phyloP scores from a whole-genome alignment of 2,797 vertebrate genomes.

The Ciconia nigra region DNA sequence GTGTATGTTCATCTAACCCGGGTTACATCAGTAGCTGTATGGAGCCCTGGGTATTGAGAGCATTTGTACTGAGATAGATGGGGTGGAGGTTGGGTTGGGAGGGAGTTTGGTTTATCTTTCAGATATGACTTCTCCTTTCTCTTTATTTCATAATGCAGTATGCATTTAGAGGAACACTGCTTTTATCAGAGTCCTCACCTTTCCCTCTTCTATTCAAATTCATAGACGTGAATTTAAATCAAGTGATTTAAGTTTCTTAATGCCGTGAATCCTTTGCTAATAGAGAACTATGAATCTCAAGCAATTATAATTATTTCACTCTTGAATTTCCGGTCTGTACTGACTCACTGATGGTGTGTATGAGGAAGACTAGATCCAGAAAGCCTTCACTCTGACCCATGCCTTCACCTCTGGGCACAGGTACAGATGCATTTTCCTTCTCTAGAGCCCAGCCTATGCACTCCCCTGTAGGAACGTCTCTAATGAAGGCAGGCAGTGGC shows the following conservation, averaged over 20 bases:
- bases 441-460: neutral
- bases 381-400: neutral
- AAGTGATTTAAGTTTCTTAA: neutral
- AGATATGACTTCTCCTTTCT: neutral
- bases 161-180: neutral
- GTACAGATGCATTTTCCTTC: neutral
- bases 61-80: neutral
- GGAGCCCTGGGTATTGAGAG: neutral
- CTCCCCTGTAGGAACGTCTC: neutral
- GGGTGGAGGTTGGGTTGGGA: neutral
- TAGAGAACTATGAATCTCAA: neutral
- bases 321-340: neutral
- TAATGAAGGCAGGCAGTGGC: neutral
- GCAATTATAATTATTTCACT: neutral
- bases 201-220: neutral
- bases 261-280: neutral
- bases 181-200: neutral
- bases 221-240: neutral
- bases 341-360: neutral
- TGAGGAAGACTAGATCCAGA: neutral
- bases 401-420: neutral
- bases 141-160: neutral
- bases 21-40: neutral
- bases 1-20: fast-evolving
- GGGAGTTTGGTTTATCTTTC: neutral